Conservation (phyloP, 2,797 vertebrate species). For the Xerus rutilus region DNA sequence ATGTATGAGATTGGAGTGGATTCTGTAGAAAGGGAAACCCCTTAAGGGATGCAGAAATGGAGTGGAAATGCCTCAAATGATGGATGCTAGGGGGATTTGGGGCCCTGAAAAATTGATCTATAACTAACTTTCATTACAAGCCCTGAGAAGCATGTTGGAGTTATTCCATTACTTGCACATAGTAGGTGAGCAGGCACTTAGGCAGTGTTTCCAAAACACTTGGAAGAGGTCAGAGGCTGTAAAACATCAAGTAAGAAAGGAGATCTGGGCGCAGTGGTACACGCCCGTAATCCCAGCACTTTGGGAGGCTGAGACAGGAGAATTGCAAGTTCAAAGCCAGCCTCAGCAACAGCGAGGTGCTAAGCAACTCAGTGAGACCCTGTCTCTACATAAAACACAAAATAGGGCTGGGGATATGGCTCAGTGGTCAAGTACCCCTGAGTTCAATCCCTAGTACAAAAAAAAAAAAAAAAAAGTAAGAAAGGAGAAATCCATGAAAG, state of each 20-base stretch:
- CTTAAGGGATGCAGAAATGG: neutral
- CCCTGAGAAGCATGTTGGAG: rapidly evolving
- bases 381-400: too few species aligned
- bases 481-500: neutral
- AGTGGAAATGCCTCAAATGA: neutral
- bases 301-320: too few species aligned
- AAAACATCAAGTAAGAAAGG: neutral
- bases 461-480: too few species aligned
- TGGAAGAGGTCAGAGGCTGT: neutral
- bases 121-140: neutral
- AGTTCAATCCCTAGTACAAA: too few species aligned
- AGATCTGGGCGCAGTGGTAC: too few species aligned
- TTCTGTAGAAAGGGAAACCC: too few species aligned
- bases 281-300: too few species aligned
- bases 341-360: too few species aligned
- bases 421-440: too few species aligned
- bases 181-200: neutral
- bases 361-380: too few species aligned
- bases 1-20: neutral
- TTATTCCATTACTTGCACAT: neutral
- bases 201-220: neutral
- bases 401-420: too few species aligned
- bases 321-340: too few species aligned
- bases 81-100: neutral
- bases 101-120: neutral